Evolutionary conservation across 2,113 vertebrate species (phyloP).

Genomic region (Pagrus major): DNA sequence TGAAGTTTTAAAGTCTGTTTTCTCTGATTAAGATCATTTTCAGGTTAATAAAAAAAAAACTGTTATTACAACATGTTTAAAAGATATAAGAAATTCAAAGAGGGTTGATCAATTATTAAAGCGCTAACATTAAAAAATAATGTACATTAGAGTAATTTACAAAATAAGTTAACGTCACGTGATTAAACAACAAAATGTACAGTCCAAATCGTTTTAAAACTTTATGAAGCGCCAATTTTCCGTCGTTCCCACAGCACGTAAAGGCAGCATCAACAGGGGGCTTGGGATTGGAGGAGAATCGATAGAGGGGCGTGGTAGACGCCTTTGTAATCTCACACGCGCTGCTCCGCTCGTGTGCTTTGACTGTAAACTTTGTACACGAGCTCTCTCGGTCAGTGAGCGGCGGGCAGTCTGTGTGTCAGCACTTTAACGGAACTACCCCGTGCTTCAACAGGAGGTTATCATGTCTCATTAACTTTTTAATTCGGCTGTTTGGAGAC

Average conservation of each 20-base stretch:
- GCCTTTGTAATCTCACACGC: neutral
- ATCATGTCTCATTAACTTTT: neutral
- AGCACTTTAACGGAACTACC: neutral
- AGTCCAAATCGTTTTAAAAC: neutral
- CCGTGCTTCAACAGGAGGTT: neutral
- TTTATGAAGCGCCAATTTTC: neutral
- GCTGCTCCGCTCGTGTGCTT: neutral
- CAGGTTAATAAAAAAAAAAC: too few relatives aligned
- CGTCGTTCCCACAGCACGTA: neutral
- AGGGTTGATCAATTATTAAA: neutral
- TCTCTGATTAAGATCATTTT: too few relatives aligned
- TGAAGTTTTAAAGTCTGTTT: too few relatives aligned
- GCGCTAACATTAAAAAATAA: neutral
- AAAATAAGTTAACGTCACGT: neutral
- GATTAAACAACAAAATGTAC: neutral
- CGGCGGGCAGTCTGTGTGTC: neutral
- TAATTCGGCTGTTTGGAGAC: neutral
- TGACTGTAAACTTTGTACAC: slow-evolving; percentile 8
- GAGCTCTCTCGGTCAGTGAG: neutral
- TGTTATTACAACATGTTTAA: too few relatives aligned
- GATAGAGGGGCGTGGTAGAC: neutral
- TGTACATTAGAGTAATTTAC: neutral
- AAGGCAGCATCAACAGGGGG: slow-evolving; percentile 1
- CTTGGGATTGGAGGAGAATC: neutral
- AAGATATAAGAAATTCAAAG: neutral